Base-by-base conservation (phyloP, 2,113 vertebrate species). In the Eurystomus gularis region DNA sequence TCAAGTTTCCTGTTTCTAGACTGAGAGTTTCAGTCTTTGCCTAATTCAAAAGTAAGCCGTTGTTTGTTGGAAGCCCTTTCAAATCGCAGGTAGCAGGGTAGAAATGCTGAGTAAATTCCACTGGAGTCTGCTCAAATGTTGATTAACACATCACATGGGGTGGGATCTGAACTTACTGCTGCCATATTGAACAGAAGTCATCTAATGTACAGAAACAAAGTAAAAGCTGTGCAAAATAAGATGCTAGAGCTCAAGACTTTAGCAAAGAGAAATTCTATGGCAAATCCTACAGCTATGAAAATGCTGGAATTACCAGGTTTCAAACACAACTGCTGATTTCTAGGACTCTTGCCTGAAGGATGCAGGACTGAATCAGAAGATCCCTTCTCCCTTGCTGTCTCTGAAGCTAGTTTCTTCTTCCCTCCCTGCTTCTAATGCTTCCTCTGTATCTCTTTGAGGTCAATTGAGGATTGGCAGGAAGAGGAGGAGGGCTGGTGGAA, bases 61-160 rank as follows among this genome's bases (percentile, higher is more conserved):
- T 1, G 1, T 46, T 66, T 84, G 21, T 64, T 79, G 31, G 52
- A 78, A 89, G 15, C 64, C 18, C 4, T 39, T 51, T 71, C 37
- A 64, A 33, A 73, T 86, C 24, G 82, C 39, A 25, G 14, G 18
- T 28, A 44, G 23, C 3, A 9, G 2, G 5, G 6, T 66, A 40
- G 81, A 86, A 93, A 86, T 19, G 17, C 28, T 72, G 39, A 49
- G 25, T 84, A 70, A 73, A 62, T 77, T 68, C 29, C 37, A 33
- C 23, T 58, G 40, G 51, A 55, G 60, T 65, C 33, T 33, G 13
- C 16, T 60, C 25, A 76, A 23, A 33, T 33, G 55, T 11, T 29
- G 17, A 55, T 48, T 82, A 37, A 66, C 26, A 40, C 1, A 0
- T 62, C 26, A 44, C 1, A 0, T 24, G 42, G 40, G 17, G 7